phyloP scores from a whole-genome alignment of 2,888 invertebrate genomes.

The Julus scanicus region DNA sequence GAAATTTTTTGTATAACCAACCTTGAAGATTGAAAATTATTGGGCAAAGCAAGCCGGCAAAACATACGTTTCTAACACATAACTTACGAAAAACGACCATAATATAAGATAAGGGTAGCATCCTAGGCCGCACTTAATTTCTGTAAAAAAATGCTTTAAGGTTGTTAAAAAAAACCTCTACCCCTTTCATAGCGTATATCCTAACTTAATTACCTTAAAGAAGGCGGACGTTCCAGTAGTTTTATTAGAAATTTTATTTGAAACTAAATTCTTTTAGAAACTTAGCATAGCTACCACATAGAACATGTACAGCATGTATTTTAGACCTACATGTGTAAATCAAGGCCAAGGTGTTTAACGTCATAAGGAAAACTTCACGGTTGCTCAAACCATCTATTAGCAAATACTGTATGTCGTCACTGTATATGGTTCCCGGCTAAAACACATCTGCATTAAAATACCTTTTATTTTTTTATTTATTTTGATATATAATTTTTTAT shows the following conservation, averaged over 20 bases:
- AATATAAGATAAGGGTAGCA: neutral
- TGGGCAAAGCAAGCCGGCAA: neutral
- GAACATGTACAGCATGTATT: neutral
- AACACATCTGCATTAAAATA: neutral
- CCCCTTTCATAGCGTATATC: neutral
- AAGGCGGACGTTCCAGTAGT: neutral
- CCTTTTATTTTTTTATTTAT: neutral
- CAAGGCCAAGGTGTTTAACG: neutral
- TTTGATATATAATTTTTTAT: neutral
- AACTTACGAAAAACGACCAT: neutral
- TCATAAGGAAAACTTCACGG: neutral
- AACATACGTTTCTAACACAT: neutral
- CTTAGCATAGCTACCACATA: neutral
- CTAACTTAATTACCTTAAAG: neutral
- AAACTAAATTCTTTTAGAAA: neutral
- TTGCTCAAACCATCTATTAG: neutral
- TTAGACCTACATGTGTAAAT: neutral
- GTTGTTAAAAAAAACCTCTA: neutral
- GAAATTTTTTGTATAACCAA: slow-evolving; percentile 5
- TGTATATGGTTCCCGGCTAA: neutral
- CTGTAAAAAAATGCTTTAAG: neutral
- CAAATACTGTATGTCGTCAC: neutral
- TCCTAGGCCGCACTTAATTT: neutral
- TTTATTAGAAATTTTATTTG: neutral
- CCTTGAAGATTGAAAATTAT: slow-evolving; percentile 24